Percentiles rank a stretch among this genome's conserved stretches.
These are phyloP conservation scores for Cryptophagus acutangulus DNA, from an alignment of 2,888 invertebrate genomes.

Conservation along the genomic window DNA sequence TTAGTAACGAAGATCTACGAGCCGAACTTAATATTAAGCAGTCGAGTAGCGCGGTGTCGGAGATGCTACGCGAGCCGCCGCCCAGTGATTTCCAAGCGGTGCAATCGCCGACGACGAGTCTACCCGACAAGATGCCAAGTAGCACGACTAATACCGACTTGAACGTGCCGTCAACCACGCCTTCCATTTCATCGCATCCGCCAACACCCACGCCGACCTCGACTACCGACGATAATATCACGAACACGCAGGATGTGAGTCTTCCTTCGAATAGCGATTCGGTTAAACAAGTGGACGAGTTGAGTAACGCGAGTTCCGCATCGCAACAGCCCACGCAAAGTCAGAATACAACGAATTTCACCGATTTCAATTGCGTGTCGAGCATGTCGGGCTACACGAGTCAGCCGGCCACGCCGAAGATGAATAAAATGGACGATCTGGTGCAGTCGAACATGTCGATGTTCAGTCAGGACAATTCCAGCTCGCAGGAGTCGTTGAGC, in stretches of 20 bases:
- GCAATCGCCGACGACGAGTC: slow-evolving; percentile 42
- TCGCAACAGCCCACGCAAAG: slow-evolving; percentile 50
- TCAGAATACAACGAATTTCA: slow-evolving; percentile 42
- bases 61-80: slow-evolving; percentile 14
- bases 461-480: slow-evolving; percentile 41
- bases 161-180: slow-evolving; percentile 33
- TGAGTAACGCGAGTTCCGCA: slow-evolving; percentile 38
- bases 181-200: slow-evolving; percentile 43
- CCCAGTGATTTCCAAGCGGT: slow-evolving; percentile 33
- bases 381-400: slow-evolving; percentile 45
- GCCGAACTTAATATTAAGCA: slow-evolving; percentile 33
- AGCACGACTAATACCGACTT: slow-evolving; percentile 44
- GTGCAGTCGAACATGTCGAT: slow-evolving; percentile 35
- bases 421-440: slow-evolving; percentile 48
- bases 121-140: slow-evolving; percentile 45
- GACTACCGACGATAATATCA: slow-evolving; percentile 46
- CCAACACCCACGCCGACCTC: slow-evolving; percentile 47
- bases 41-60: background rate
- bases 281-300: slow-evolving; percentile 39
- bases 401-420: slow-evolving; percentile 36
- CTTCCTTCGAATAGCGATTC: slow-evolving; percentile 43
- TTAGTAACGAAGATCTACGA: slow-evolving; percentile 41
- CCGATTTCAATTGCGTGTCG: slow-evolving; percentile 45
- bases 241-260: slow-evolving; percentile 44
- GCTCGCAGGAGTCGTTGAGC: slow-evolving; percentile 40